Evolutionary conservation across 2,113 vertebrate species (phyloP), one percentile per base, ranked within the genome.

Genomic region (Scortum barcoo): DNA sequence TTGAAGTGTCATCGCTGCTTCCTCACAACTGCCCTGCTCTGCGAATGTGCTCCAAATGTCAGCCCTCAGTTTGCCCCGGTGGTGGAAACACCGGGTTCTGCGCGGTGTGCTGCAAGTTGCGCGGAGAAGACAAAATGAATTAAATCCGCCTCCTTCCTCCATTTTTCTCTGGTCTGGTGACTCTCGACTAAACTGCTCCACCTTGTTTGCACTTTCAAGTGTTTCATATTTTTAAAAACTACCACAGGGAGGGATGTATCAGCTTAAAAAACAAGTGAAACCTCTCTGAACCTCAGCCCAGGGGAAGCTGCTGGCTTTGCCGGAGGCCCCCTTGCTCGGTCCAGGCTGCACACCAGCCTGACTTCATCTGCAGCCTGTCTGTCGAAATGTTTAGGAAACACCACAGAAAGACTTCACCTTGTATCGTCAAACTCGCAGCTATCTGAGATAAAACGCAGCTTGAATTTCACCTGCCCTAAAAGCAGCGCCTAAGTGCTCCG

Each of bases 41-140:
- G 33, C 5, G 2, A 54, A 77, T n/a, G 44, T 51, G 44, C 70
- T n/a, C 62, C 50, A 87, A 87, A 85, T 86, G 77, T 76, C 76
- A 82, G 26, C n/a, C n/a, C 63, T 24, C 8, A 1, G 11, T 58
- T 58, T 24, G 12, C n/a, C 11, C 40, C 10, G 14, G 30, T 30
- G 38, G 22, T 60, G 69, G 30, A 81, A 80, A 78, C 56, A 38
- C 51, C 24, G 17, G 51, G 42, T 16, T 77, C 44, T 57, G 51
- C 0, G 1, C 9, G 70, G 26, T 14, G 12, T 9, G 33, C 63
- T 46, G 33, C 36, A 72, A 72, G 72, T 28, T 38, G 51, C 73
- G 28, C 48, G 33, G 36, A 62, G 9, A 67, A 13, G 53, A 33
- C 66, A 56, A 53, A 36, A 38, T 5, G 4, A 57, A 63, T 63